Conservation (phyloP, 2,113 vertebrate species). For the Phoenicopterus ruber region DNA sequence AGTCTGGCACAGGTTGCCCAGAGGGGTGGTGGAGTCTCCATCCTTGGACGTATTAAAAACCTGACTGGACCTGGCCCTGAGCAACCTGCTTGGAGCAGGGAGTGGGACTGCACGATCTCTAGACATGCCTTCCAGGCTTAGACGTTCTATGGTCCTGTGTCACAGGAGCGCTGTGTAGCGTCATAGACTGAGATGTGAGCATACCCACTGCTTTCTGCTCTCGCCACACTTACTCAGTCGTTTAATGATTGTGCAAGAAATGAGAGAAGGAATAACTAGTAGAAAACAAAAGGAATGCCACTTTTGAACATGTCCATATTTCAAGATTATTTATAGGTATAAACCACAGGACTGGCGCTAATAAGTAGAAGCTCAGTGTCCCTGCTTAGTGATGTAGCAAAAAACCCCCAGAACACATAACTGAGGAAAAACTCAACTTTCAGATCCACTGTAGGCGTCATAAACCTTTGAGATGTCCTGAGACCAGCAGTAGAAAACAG, state of each 20-base stretch:
- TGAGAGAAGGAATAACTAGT: neutral
- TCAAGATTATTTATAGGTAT: neutral
- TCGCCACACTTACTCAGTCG: neutral
- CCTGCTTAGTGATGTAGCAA: neutral
- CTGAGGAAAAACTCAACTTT: neutral
- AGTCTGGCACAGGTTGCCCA: neutral
- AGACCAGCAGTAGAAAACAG: neutral
- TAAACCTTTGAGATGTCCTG: neutral
- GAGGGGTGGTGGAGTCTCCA: neutral
- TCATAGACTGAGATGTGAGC: neutral
- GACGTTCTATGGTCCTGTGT: accelerated
- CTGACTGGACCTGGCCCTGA: neutral
- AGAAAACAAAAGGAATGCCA: neutral
- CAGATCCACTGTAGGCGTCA: neutral
- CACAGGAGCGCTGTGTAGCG: neutral
- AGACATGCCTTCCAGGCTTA: neutral
- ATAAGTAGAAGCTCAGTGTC: neutral
- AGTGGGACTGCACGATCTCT: accelerated
- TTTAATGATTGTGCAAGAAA: neutral
- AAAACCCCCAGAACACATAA: neutral
- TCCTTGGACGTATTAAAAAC: neutral
- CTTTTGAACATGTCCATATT: neutral
- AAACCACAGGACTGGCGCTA: neutral
- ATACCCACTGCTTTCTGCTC: neutral
- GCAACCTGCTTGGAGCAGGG: neutral